phyloP scores from a whole-genome alignment of 1,140 invertebrate genomes.

The Hyles vespertilio region DNA sequence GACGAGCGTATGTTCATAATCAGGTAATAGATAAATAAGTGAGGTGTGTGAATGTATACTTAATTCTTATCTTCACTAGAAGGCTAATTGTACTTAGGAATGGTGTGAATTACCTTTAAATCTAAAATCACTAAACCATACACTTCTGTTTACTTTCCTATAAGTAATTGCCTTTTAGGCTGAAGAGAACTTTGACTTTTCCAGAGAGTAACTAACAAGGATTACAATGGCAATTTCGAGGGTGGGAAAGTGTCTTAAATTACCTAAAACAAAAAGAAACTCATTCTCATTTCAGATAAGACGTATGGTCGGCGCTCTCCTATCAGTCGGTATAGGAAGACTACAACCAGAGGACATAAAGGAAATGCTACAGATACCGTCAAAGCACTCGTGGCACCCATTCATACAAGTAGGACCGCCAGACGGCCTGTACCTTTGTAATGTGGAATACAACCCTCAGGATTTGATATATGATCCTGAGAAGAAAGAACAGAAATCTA shows the following conservation, averaged over 20 bases:
- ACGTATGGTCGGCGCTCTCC: constrained; percentile 81
- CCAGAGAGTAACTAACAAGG: too few species aligned
- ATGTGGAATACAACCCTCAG: constrained; percentile 80
- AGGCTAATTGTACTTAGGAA: too few species aligned
- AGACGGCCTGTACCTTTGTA: constrained; percentile 81
- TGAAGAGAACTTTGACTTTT: too few species aligned
- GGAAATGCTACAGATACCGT: constrained; percentile 85
- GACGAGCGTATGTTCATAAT: constrained; percentile 83
- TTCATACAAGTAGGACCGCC: constrained; percentile 74
- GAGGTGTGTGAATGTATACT: too few species aligned
- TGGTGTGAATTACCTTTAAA: too few species aligned
- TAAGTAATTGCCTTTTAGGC: too few species aligned
- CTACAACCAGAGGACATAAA: constrained; percentile 79
- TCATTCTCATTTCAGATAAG: constrained; percentile 77
- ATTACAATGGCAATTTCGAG: too few species aligned
- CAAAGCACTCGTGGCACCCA: constrained; percentile 79
- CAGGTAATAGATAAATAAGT: constrained; percentile 72
- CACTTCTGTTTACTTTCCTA: too few species aligned
- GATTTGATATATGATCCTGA: constrained; percentile 64
- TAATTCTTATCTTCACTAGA: too few species aligned
- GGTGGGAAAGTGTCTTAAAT: too few species aligned
- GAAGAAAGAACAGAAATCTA: constrained; percentile 10
- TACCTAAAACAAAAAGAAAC: neutral
- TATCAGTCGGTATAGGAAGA: constrained; percentile 76
- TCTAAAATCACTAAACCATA: too few species aligned